Percentiles rank a stretch among this genome's conserved stretches.
Evolutionary conservation across 1,140 invertebrate species (phyloP).

Genomic region (Bathynomus jamesi): DNA sequence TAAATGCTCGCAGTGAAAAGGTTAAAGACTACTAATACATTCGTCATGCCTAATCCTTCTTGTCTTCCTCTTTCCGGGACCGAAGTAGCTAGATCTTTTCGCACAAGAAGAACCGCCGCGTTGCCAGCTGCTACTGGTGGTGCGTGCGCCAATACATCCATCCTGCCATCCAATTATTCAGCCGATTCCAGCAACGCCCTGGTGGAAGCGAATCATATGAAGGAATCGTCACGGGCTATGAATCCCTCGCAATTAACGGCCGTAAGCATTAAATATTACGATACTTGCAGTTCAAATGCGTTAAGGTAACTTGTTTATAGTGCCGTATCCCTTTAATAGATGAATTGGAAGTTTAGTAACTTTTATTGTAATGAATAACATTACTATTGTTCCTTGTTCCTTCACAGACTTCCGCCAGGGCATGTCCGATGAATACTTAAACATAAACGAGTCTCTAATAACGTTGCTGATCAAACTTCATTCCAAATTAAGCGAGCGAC

Average conservation of each 20-base stretch:
- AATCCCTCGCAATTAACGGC: neutral
- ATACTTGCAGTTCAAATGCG: neutral
- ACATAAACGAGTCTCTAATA: conserved; percentile 75
- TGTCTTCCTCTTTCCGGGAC: no score
- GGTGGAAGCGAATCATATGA: no score
- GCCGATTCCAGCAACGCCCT: no score
- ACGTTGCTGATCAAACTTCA: conserved; percentile 86
- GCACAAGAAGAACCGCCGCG: neutral
- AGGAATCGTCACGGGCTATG: no score
- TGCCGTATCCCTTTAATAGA: neutral
- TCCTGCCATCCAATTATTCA: no score
- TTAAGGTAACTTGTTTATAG: neutral
- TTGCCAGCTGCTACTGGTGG: neutral
- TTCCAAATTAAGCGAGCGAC: conserved; percentile 70
- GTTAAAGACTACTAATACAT: no score
- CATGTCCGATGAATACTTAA: neutral
- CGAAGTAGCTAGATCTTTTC: no score
- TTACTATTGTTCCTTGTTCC: neutral
- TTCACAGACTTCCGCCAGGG: no score
- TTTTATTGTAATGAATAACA: neutral
- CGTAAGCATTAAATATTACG: neutral
- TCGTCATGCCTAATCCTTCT: no score
- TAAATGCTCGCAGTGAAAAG: no score
- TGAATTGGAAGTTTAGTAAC: neutral
- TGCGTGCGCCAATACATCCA: neutral